Conservation (phyloP, 2,113 vertebrate genomes). For the Phalacrocorax aristotelis region DNA sequence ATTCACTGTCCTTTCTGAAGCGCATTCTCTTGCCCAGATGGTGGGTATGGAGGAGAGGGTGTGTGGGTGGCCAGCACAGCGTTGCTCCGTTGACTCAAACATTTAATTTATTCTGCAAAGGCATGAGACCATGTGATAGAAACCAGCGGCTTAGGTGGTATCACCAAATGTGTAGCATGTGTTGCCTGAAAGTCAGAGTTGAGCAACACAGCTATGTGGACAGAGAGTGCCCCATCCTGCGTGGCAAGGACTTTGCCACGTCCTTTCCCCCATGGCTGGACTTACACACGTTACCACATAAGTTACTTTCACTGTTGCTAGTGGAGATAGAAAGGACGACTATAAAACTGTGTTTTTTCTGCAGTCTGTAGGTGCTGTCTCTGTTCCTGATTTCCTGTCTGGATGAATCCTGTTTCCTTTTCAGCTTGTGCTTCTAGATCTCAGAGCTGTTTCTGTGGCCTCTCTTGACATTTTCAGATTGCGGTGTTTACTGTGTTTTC, state of each 20-base stretch:
- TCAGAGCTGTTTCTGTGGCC: background rate
- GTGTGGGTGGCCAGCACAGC: background rate
- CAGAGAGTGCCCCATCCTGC: background rate
- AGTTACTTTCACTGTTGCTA: background rate
- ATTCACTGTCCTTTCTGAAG: background rate
- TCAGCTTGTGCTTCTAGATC: background rate
- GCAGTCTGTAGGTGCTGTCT: background rate
- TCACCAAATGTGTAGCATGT: background rate
- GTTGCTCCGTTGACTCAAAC: background rate
- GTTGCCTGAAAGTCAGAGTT: background rate
- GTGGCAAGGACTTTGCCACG: background rate
- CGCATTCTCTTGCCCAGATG: rapidly evolving
- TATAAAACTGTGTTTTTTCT: background rate
- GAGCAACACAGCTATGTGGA: background rate
- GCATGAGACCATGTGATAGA: background rate
- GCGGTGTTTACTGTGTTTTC: background rate
- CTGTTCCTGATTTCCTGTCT: background rate
- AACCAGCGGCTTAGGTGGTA: background rate
- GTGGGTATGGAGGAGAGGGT: background rate
- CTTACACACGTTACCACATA: background rate
- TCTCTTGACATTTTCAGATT: background rate
- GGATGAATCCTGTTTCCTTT: background rate
- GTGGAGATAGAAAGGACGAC: background rate
- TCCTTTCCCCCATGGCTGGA: background rate
- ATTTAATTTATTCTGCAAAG: background rate